Evolutionary conservation across 1,140 invertebrate genomes (phyloP).

Genomic region (Lepidotrigona ventralis): DNA sequence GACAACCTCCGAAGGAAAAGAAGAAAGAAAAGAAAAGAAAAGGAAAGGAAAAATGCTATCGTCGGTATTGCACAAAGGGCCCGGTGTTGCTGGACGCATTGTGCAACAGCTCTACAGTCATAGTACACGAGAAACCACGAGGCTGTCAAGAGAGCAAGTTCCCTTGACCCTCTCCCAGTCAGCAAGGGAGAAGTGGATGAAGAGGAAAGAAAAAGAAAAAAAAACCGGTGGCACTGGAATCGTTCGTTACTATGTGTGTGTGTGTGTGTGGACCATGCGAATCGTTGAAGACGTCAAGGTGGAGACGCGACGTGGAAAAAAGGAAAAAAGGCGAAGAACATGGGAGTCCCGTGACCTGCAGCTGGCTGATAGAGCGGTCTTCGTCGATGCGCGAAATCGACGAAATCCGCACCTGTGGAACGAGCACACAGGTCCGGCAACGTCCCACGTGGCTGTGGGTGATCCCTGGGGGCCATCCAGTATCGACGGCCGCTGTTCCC

Average conservation of each 20-base stretch:
- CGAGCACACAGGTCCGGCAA: slow-evolving; percentile 34
- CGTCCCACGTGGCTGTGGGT: background rate
- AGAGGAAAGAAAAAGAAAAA: background rate
- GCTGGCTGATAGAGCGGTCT: slow-evolving; percentile 57
- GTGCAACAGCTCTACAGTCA: slow-evolving; percentile 51
- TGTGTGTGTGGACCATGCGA: slow-evolving; percentile 22
- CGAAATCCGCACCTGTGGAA: slow-evolving; percentile 56
- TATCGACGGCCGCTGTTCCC: background rate
- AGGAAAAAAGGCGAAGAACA: too few species aligned
- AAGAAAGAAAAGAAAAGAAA: too few species aligned
- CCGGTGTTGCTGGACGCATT: slow-evolving; percentile 62
- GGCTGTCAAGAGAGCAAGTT: slow-evolving; percentile 63
- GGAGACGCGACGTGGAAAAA: background rate
- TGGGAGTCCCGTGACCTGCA: slow-evolving; percentile 40
- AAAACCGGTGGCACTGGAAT: slow-evolving; percentile 46
- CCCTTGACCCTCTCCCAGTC: slow-evolving; percentile 43
- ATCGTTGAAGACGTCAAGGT: slow-evolving; percentile 52
- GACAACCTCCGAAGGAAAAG: background rate
- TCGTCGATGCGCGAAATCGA: slow-evolving; percentile 61
- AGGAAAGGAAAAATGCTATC: background rate
- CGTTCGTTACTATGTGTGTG: slow-evolving; percentile 20
- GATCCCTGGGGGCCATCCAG: background rate
- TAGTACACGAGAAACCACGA: slow-evolving; percentile 50
- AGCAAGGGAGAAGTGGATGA: slow-evolving; percentile 16
- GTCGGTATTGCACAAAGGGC: slow-evolving; percentile 62